Conservation (phyloP, 2,797 vertebrate genomes). For the Halcyon smyrnensis region DNA sequence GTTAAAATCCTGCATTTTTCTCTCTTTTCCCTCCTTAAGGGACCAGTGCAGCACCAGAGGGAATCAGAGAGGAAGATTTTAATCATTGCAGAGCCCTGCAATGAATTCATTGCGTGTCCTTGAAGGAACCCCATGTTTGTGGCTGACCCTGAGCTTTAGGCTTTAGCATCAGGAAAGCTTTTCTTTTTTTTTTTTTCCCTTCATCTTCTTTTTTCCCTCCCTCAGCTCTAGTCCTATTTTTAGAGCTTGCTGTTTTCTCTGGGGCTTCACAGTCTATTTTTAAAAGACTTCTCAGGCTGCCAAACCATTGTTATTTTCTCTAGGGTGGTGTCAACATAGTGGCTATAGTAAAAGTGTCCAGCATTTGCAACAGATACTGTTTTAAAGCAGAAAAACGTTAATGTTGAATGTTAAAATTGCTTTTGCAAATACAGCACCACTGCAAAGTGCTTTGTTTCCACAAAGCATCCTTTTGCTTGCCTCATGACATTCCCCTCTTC, state of each 20-base stretch:
- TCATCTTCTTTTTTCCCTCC: not conserved
- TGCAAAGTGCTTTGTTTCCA: not conserved
- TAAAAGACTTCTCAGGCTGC: slow-evolving; percentile 69
- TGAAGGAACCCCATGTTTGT: slow-evolving; percentile 22
- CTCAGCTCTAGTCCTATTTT: slow-evolving; percentile 75
- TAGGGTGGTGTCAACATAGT: not conserved
- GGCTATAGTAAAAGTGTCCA: not conserved
- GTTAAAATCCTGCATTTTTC: not conserved
- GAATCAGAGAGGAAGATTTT: not conserved
- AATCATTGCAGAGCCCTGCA: not conserved
- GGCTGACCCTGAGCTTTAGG: slow-evolving; percentile 40
- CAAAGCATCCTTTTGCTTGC: not conserved
- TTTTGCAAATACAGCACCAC: not conserved
- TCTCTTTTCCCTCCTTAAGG: not conserved
- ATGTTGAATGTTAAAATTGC: not conserved
- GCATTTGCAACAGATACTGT: not conserved
- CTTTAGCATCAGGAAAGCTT: not conserved
- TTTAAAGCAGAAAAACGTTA: not conserved
- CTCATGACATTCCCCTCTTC: slow-evolving; percentile 19
- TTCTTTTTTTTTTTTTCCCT: no score
- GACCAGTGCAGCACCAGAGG: not conserved
- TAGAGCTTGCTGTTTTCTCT: slow-evolving; percentile 78
- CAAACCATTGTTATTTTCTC: slow-evolving; percentile 61
- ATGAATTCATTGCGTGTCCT: not conserved
- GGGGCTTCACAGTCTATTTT: slow-evolving; percentile 82